Evolutionary conservation across 2,113 vertebrate species (phyloP).

Genomic region (Beaufortia kweichowensis): DNA sequence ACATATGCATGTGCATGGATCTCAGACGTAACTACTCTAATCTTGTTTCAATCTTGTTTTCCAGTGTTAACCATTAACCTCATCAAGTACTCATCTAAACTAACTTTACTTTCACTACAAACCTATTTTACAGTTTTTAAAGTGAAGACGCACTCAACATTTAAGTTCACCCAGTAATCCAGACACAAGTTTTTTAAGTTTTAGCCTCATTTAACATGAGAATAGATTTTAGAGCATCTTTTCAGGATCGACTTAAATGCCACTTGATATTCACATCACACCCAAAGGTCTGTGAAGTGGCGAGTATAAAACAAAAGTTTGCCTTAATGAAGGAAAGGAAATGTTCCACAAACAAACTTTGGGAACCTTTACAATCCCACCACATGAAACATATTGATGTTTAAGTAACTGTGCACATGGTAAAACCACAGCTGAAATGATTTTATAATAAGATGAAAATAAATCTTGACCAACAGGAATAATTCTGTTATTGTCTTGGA

Average conservation of each 20-base stretch:
- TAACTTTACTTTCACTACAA: not conserved
- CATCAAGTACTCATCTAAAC: not conserved
- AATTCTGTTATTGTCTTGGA: not conserved
- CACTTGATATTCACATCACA: constrained; percentile 81
- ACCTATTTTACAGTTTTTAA: not conserved
- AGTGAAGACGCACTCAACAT: not conserved
- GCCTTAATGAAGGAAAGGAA: constrained; percentile 62
- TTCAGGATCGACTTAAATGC: constrained; percentile 59
- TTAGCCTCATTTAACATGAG: constrained; percentile 52
- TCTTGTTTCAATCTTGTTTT: not conserved
- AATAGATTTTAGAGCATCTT: constrained; percentile 62
- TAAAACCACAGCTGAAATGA: not conserved
- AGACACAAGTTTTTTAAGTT: not conserved
- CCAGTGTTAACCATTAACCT: constrained; percentile 29
- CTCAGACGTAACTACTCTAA: not conserved
- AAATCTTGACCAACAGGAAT: not conserved
- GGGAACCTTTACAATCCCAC: constrained; percentile 36
- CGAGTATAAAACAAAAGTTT: constrained; percentile 57
- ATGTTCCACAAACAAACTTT: constrained; percentile 55
- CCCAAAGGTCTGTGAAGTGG: constrained; percentile 71
- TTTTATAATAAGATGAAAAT: not conserved
- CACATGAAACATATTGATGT: not conserved
- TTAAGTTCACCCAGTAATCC: not conserved
- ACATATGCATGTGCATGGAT: constrained; percentile 19
- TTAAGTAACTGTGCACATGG: not conserved